Evolutionary conservation across 2,888 invertebrate species (phyloP), one percentile per base, ranked within the genome.

Genomic region (Pseudoips prasinana): DNA sequence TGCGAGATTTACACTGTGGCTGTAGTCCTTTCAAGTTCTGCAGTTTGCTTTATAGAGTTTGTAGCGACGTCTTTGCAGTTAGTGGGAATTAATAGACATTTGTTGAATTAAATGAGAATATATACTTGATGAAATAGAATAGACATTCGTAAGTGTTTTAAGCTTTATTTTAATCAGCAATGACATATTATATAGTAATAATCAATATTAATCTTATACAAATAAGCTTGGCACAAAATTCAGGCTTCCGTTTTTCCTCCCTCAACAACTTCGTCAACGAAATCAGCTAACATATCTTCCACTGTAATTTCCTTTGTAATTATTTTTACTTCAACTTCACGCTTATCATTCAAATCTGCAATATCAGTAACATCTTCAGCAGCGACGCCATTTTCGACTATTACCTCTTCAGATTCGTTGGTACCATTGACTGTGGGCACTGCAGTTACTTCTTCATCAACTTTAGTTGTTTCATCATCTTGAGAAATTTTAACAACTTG

Each of bases 271-370:
- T 88, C 87, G 41, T 88, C 86, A 2, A 88, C 86, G 53, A 88
- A 88, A 63, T 87, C 87, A 8, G 84, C 86, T 37, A 88, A 49
- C 87, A 88, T 88, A 40, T 85, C 87, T 48, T 85, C 84, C 2
- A 87, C 77, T 3, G 62, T 63, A 1, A 66, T 51, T 31, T 40
- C 58, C 29, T 51, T 49, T 34, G 59, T 56, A 22, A 38, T 53
- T 29, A 56, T 40, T 33, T 39, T 50, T 1, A 37, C 48, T 40
- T 51, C 43, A 25, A 51, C 51, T n/a, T 50, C 59, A 26, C 23
- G 37, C 7, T 20, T 2, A 20, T 7, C 20, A 20, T 20, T 20
- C 7, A n/a, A 7, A n/a, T 5, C 7, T 5, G 20, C 2, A n/a
- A 5, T 20, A 2, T 20, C 20, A 5, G 7, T 20, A n/a, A 20